These are phyloP conservation scores for Cacoxenus indagator DNA, from an alignment of 2,888 invertebrate genomes.

Conservation along the genomic window DNA sequence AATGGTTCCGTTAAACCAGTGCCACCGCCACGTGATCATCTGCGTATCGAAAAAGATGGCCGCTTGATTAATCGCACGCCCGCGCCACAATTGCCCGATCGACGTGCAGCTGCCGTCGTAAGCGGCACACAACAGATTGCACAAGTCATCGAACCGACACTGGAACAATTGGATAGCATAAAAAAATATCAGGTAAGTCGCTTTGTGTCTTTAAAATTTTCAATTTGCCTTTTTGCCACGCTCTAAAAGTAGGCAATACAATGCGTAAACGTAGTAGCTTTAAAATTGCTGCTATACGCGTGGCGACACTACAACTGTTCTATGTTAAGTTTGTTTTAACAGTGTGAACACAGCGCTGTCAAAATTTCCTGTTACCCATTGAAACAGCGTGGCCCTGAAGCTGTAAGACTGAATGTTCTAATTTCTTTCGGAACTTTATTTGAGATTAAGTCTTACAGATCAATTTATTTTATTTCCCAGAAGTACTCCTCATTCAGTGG, in stretches of 20 bases:
- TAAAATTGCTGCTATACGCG: too few species aligned
- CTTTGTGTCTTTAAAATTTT: not conserved
- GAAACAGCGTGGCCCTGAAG: too few species aligned
- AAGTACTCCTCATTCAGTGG: too few species aligned
- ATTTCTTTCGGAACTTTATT: too few species aligned
- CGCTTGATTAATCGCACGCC: slow-evolving; percentile 77
- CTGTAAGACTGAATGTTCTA: too few species aligned
- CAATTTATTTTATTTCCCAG: too few species aligned
- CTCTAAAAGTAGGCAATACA: not conserved
- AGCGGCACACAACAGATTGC: slow-evolving; percentile 70
- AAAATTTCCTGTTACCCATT: too few species aligned
- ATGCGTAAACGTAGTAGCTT: not conserved
- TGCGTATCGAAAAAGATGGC: slow-evolving; percentile 76
- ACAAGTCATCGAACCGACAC: slow-evolving; percentile 77
- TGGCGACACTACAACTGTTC: too few species aligned
- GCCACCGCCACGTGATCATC: slow-evolving; percentile 77
- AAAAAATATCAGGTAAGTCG: slow-evolving; percentile 88
- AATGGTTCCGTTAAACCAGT: slow-evolving; percentile 70
- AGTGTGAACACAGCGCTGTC: too few species aligned
- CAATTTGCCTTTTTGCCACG: not conserved
- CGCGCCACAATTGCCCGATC: slow-evolving; percentile 77
- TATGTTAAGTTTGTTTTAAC: too few species aligned
- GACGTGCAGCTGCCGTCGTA: slow-evolving; percentile 68
- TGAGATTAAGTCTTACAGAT: too few species aligned
- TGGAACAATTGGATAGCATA: slow-evolving; percentile 92